A percentile compares a stretch with the other conserved stretches of the same genome.
Conservation (phyloP, 2,888 invertebrate species). For the Lasius platythorax region DNA sequence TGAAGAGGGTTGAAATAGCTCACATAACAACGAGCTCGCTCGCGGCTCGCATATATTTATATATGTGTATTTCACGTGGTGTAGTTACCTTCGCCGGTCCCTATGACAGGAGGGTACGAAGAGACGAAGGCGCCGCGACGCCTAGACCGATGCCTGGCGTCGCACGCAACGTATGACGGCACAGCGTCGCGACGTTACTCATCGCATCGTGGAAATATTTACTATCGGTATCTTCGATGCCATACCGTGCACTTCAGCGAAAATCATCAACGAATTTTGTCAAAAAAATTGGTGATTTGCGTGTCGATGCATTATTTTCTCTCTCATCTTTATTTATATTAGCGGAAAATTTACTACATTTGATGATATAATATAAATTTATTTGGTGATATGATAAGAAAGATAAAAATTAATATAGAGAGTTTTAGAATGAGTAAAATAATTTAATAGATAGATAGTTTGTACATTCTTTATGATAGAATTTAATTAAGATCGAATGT, state of each 20-base stretch:
- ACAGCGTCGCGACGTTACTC: constrained; percentile 39
- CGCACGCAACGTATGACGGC: constrained; percentile 68
- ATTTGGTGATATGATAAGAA: not conserved
- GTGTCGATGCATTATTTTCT: not conserved
- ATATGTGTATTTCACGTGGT: constrained; percentile 40
- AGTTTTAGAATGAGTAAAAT: too few relatives aligned
- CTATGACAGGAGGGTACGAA: constrained; percentile 60
- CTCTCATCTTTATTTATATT: not conserved
- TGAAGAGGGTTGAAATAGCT: constrained; percentile 54
- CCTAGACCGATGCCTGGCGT: constrained; percentile 76
- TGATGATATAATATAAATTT: not conserved
- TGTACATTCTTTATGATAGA: not conserved
- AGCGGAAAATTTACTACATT: not conserved
- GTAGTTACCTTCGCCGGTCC: constrained; percentile 59
- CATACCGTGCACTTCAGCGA: constrained; percentile 6
- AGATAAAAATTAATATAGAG: not conserved
- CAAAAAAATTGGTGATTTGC: not conserved
- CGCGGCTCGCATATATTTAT: constrained; percentile 39
- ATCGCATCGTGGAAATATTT: constrained; percentile 60
- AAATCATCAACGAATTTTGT: not conserved
- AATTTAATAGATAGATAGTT: not conserved
- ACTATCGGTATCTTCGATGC: constrained; percentile 42
- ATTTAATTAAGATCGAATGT: not conserved
- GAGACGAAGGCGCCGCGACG: constrained; percentile 73
- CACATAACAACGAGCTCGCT: constrained; percentile 10